These are phyloP conservation scores for Hemibagrus guttatus DNA, from an alignment of 2,797 vertebrate species.

Conservation along the genomic window DNA sequence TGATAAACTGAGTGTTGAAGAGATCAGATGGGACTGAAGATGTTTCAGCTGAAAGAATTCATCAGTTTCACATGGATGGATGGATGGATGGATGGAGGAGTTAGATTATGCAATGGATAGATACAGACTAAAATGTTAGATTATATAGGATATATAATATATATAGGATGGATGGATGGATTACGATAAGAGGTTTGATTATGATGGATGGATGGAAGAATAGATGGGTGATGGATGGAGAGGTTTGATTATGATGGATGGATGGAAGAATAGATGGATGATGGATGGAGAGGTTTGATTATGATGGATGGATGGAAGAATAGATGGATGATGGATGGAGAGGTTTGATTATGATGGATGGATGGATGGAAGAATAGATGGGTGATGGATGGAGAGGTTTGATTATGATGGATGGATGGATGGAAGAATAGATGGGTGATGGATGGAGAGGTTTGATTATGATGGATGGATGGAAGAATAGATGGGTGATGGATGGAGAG, in stretches of 20 bases:
- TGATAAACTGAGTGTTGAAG: background rate
- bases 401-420: background rate
- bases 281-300: background rate
- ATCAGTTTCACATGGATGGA: background rate
- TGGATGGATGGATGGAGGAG: background rate
- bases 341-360: background rate
- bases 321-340: background rate
- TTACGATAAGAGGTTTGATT: too few species aligned
- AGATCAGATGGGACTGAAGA: too few species aligned
- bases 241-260: background rate
- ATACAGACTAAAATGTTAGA: too few species aligned
- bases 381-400: background rate
- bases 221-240: background rate
- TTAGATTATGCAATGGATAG: too few species aligned
- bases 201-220: background rate
- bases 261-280: too few species aligned
- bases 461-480: background rate
- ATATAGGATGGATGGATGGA: too few species aligned
- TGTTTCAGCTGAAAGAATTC: background rate
- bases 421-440: too few species aligned
- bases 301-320: background rate
- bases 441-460: background rate
- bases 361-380: background rate
- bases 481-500: background rate
- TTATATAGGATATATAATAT: too few species aligned